Evolutionary conservation across 2,888 invertebrate genomes (phyloP).

Genomic region (Polylopha cassiicola): DNA sequence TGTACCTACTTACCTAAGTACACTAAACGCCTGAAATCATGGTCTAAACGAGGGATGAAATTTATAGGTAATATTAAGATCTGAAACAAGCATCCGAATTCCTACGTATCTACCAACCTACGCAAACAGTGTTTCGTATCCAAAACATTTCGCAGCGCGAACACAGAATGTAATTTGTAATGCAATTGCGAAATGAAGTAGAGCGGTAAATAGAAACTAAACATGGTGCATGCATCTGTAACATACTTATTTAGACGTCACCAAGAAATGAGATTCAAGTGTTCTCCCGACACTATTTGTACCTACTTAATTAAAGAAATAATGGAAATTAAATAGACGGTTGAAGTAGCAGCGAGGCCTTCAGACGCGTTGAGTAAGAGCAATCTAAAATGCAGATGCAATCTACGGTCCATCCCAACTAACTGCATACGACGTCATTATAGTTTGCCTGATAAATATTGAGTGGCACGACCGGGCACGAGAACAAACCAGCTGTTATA

Average conservation of each 20-base stretch:
- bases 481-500: no score
- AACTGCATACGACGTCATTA: constrained; percentile 20
- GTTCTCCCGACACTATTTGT: background rate
- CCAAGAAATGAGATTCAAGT: background rate
- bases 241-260: constrained; percentile 1
- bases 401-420: constrained; percentile 19
- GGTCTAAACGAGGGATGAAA: no score
- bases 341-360: constrained; percentile 10
- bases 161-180: no score
- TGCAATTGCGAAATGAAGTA: no score
- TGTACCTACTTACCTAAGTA: no score
- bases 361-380: constrained; percentile 9
- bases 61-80: no score
- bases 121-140: no score
- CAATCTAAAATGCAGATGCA: constrained; percentile 28
- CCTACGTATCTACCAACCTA: no score
- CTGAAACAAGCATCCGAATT: no score
- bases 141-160: no score
- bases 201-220: constrained; percentile 1
- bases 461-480: no score
- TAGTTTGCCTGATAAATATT: constrained; percentile 11
- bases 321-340: constrained; percentile 18
- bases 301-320: constrained; percentile 13
- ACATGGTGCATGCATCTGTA: background rate
- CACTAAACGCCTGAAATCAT: no score